A percentile compares a stretch with the other conserved stretches of the same genome.
phyloP scores from a whole-genome alignment of 2,888 invertebrate species.

The Limnephilus lunatus region DNA sequence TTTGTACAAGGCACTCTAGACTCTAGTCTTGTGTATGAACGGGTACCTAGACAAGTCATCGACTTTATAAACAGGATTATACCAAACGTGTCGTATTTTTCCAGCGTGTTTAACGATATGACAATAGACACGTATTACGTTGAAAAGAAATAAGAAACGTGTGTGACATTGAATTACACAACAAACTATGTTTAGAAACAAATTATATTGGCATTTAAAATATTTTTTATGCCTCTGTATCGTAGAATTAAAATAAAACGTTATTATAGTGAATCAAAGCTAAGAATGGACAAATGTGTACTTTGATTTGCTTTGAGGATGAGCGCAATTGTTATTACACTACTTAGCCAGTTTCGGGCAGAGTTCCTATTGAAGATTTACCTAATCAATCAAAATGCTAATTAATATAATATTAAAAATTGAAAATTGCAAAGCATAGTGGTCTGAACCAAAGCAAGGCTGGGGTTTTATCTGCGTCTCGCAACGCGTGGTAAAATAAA shows the following conservation, averaged over 20 bases:
- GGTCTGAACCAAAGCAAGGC: neutral
- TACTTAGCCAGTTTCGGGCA: too few species aligned
- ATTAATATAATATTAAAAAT: neutral
- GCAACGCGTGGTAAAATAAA: neutral
- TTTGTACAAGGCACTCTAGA: conserved; percentile 20
- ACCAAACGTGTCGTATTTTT: conserved; percentile 5
- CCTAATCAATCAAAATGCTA: neutral
- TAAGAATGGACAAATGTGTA: neutral
- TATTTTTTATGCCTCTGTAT: neutral
- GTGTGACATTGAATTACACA: neutral
- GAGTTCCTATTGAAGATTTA: too few species aligned
- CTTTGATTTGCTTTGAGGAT: neutral
- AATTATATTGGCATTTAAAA: too few species aligned
- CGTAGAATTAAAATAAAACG: too few species aligned
- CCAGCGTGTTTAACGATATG: neutral
- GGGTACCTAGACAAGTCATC: neutral
- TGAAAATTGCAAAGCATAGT: neutral
- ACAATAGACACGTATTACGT: neutral
- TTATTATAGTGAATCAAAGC: neutral
- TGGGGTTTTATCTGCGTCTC: neutral
- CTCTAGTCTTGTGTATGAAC: neutral
- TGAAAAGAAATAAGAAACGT: neutral
- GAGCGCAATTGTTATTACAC: neutral
- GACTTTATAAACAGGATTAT: conserved; percentile 9
- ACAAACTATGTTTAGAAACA: neutral